phyloP scores from a whole-genome alignment of 2,888 invertebrate genomes.

The Eumerus sabulonum region DNA sequence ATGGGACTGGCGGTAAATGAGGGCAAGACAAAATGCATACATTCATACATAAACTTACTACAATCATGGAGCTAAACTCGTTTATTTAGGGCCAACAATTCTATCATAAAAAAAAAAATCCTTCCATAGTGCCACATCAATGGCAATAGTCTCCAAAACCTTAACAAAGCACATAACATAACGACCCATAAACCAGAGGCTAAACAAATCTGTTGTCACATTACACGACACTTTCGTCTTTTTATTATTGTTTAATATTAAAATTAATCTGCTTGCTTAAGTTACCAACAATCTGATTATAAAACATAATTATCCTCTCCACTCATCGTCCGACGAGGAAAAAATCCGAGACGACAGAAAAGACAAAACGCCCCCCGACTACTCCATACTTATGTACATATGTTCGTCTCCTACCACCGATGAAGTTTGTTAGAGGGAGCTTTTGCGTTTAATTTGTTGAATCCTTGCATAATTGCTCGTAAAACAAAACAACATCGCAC shows the following conservation, averaged over 20 bases:
- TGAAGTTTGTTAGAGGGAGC: constrained; percentile 41
- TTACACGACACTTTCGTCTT: neutral
- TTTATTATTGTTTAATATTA: constrained; percentile 52
- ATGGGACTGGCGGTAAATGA: too few species aligned
- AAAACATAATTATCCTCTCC: constrained; percentile 42
- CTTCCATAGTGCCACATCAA: too few species aligned
- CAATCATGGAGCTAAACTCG: too few species aligned
- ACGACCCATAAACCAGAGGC: constrained; percentile 20
- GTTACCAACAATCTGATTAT: constrained; percentile 43
- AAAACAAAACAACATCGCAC: constrained; percentile 11
- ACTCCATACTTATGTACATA: constrained; percentile 12
- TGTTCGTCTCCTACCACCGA: constrained; percentile 19
- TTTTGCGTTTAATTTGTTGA: constrained; percentile 49
- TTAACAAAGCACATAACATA: constrained; percentile 32
- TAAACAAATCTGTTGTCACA: constrained; percentile 9
- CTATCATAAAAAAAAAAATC: too few species aligned
- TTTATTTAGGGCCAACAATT: too few species aligned
- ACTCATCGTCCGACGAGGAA: constrained; percentile 2
- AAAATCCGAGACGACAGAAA: too few species aligned
- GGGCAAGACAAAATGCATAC: too few species aligned
- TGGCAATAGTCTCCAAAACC: too few species aligned
- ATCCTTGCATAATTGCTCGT: constrained; percentile 35
- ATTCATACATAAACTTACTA: too few species aligned
- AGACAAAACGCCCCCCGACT: too few species aligned
- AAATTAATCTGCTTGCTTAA: constrained; percentile 56